Base-by-base conservation (phyloP, 92 coral and sea anemone genomes). In the Scolanthus callimorphus region DNA sequence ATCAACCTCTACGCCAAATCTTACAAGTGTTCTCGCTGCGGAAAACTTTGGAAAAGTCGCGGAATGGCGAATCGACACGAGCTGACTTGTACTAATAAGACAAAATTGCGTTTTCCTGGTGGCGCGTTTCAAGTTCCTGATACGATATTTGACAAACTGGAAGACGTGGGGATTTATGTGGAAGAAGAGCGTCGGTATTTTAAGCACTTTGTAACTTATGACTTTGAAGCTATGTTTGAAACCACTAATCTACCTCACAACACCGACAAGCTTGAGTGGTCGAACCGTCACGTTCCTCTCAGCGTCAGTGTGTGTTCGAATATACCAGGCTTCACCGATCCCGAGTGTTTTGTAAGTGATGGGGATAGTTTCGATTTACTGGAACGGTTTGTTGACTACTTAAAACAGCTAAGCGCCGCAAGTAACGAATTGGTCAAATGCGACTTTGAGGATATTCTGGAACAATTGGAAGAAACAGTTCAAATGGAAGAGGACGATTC, bases 1-100 rank as follows among this genome's bases (percentile, higher is more conserved):
- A 37, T 69, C 1, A 26, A 27, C 11, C 12, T 20, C 0, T 75
- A 67, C 50, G 17, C 61, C 10, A 68, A 60, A 39, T 52, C 77
- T 0, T 67, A 25, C 22, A 34, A 48, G 22, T 77, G 85, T 37
- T 52, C 78, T 1, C 46, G 58, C 2, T 70, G 74, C 34, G 85
- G 71, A 1, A 28, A 69, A 17, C 19, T 11, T 1, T 60, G 76
- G 64, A 60, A 69, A 0, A 11, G 49, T 2, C 29, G 20, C 1
- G 3, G 3, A 0, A 23, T 24, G 39, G 17, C 57, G 0, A 2
- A 31, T 11, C 38, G 61, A 1, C 77, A 70, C 57, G 69, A 70
- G 24, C 49, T 2, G 8, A 70, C 0, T 0, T 70, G 77, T 20
- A 31, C 57, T 3, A 69, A 50, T 12, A 59, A 47, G 6, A 39